Conservation (phyloP, 2,797 vertebrate genomes). For the Balearica regulorum region DNA sequence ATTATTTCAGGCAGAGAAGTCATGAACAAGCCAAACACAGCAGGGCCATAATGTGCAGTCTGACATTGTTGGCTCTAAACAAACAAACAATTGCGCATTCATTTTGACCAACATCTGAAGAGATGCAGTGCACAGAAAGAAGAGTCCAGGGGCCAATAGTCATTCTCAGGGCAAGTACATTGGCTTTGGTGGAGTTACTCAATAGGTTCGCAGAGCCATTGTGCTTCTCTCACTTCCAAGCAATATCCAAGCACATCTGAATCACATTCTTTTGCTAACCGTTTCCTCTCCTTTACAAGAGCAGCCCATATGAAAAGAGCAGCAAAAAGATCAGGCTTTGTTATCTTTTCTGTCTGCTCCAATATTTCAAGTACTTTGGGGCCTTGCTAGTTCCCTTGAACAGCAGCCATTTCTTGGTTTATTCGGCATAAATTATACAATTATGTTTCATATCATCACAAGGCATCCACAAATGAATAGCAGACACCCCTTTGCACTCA, state of each 20-base stretch:
- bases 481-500: constrained; percentile 38
- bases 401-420: constrained; percentile 46
- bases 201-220: constrained; percentile 18
- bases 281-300: background rate
- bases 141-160: constrained; percentile 20
- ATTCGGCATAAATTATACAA: constrained; percentile 47
- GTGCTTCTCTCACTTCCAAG: constrained; percentile 21
- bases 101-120: constrained; percentile 18
- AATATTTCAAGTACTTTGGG: constrained; percentile 33
- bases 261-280: background rate
- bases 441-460: constrained; percentile 57
- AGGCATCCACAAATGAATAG: constrained; percentile 44
- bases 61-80: constrained; percentile 11
- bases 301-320: background rate
- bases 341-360: constrained; percentile 56
- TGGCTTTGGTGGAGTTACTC: constrained; percentile 27
- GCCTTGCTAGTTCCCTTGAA: constrained; percentile 22
- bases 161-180: background rate
- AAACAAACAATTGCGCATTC: constrained; percentile 38
- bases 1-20: constrained; percentile 6
- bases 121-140: background rate
- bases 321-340: constrained; percentile 18
- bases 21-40: constrained; percentile 39
- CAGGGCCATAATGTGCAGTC: background rate
- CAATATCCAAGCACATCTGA: constrained; percentile 40